Evolutionary conservation across 2,888 invertebrate genomes (phyloP).

Genomic region (Himalopsyche japonica): DNA sequence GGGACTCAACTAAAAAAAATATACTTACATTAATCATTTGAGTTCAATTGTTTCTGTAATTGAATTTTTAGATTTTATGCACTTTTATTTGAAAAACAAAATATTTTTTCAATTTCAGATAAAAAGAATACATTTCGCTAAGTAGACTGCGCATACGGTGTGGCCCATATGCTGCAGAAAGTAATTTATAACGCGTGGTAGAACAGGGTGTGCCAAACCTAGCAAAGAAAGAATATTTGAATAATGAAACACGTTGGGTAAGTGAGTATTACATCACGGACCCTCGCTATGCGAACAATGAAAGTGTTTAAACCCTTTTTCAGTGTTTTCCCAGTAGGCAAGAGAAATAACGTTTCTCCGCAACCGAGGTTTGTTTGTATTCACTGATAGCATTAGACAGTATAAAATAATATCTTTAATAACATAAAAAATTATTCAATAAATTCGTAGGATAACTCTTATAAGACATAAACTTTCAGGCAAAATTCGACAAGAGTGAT

Average conservation of each 20-base stretch:
- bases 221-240: conserved; percentile 16
- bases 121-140: neutral
- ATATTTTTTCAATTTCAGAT: no score
- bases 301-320: neutral
- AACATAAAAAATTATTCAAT: no score
- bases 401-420: neutral
- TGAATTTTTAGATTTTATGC: no score
- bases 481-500: no score
- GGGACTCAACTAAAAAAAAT: no score
- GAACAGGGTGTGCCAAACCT: conserved; percentile 11
- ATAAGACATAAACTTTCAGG: no score
- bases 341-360: neutral
- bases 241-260: conserved; percentile 18
- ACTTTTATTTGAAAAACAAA: no score
- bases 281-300: neutral
- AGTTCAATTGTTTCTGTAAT: no score
- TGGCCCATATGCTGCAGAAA: conserved; percentile 36
- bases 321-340: neutral
- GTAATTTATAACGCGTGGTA: conserved; percentile 37
- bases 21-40: no score
- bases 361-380: neutral
- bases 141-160: neutral
- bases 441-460: no score
- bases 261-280: neutral
- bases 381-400: neutral